Percentiles rank a stretch among this genome's conserved stretches.
Conservation (phyloP, 1,140 invertebrate genomes). For the Ips typographus region DNA sequence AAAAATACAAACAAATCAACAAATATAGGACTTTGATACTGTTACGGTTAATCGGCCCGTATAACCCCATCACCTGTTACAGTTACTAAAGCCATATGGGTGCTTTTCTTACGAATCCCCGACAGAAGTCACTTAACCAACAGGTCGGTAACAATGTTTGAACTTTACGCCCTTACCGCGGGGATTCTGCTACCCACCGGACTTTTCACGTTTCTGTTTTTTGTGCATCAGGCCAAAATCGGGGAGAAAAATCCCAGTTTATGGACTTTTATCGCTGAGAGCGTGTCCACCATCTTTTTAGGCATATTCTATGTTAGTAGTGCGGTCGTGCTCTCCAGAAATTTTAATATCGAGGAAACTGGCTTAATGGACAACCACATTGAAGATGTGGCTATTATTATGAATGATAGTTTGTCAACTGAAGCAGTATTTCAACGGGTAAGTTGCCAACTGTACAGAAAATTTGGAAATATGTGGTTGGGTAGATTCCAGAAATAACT, state of each 20-base stretch:
- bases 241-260: background rate
- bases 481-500: background rate
- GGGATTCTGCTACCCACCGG: slow-evolving; percentile 19
- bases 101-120: background rate
- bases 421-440: too few species aligned
- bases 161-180: slow-evolving; percentile 20
- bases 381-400: slow-evolving; percentile 26
- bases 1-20: too few species aligned
- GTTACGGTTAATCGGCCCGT: too few species aligned
- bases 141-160: slow-evolving; percentile 8
- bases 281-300: slow-evolving; percentile 11
- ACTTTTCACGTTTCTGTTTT: slow-evolving; percentile 9
- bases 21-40: too few species aligned
- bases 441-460: background rate
- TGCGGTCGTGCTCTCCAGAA: slow-evolving; percentile 18
- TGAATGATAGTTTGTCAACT: slow-evolving; percentile 12
- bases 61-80: too few species aligned
- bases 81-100: too few species aligned
- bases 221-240: slow-evolving; percentile 12
- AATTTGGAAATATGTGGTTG: background rate
- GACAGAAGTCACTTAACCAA: background rate
- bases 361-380: slow-evolving; percentile 5
- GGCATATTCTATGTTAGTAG: slow-evolving; percentile 24
- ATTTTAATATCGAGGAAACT: background rate
- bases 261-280: slow-evolving; percentile 19